Evolutionary conservation across 2,888 invertebrate species (phyloP).

Genomic region (Amorpha juglandis): DNA sequence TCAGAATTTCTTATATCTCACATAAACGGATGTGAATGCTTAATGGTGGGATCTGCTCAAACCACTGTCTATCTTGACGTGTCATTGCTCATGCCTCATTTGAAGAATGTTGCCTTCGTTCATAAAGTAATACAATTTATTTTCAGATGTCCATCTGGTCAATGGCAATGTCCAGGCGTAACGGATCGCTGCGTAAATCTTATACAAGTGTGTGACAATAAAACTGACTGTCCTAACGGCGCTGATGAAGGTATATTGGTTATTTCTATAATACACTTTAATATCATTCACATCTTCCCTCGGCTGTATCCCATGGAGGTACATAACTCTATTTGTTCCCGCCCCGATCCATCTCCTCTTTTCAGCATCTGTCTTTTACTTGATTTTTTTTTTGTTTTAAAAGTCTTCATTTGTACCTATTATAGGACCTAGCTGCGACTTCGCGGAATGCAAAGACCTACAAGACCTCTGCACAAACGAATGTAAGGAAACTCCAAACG

Average conservation of each 20-base stretch:
- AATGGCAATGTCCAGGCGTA: constrained; percentile 95
- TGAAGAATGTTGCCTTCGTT: too few species aligned
- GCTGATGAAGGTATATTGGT: constrained; percentile 91
- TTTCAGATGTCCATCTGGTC: constrained; percentile 87
- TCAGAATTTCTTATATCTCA: too few species aligned
- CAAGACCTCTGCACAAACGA: constrained; percentile 91
- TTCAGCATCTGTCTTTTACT: not conserved
- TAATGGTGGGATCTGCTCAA: too few species aligned
- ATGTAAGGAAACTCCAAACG: constrained; percentile 93
- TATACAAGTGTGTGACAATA: constrained; percentile 94
- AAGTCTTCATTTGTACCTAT: not conserved
- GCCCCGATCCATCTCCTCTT: too few species aligned
- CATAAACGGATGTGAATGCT: too few species aligned
- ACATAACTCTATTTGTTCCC: too few species aligned
- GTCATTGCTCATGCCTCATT: too few species aligned
- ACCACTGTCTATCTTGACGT: too few species aligned
- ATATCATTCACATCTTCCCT: too few species aligned
- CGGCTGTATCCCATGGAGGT: too few species aligned
- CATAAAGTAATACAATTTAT: not conserved
- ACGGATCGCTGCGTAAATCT: constrained; percentile 93
- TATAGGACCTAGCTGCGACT: constrained; percentile 89
- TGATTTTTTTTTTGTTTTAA: not conserved
- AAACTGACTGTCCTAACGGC: constrained; percentile 95
- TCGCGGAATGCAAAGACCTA: constrained; percentile 91
- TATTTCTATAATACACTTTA: not conserved